Evolutionary conservation across 2,797 vertebrate species (phyloP), one percentile per base, ranked within the genome.

Genomic region (Scyliorhinus canicula): DNA sequence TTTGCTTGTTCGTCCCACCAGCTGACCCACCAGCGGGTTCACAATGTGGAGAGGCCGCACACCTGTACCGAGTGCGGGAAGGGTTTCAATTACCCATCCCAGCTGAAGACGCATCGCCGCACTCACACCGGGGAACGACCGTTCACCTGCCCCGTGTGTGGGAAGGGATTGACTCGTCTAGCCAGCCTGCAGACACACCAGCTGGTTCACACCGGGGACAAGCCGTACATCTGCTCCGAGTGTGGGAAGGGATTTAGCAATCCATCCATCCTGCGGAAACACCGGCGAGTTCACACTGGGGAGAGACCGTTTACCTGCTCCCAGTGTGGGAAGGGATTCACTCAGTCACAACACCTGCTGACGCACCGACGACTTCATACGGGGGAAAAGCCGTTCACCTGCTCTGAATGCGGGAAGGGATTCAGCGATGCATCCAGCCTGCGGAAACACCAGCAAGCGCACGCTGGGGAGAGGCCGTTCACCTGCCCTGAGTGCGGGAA

Each of bases 1-100:
- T 88, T 88, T 31, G n/a, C 85, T n/a, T 35, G 31, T 8, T 86
- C 82, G 1, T 85, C 82, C 82, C 52, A 44, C 40, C 63, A 99
- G 11, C 57, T 11, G 6, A 71, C 1, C 0, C 69, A 71, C 69
- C 69, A 28, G 9, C 9, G 71, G 1, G 31, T 74, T 11, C 74
- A 77, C n/a, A 77, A 52, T 14, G 86, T 52, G 31, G 31, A 90
- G 86, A n/a, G 86, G 35, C 55, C 52, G 14, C 60, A 60, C 86
- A 90, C 86, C 86, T 90, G 86, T 35, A 6, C 86, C 12, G 86
- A n/a, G 86, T 90, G 86, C 31, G 86, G 86, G 31, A 90, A 60
- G 35, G 86, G 86, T 12, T 90, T 90, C 86, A n/a, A 14, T 0
- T 26, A 60, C 31, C 60, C 86, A 0, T 90, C 86, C 31, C 60